A percentile compares a stretch with the other conserved stretches of the same genome.
Evolutionary conservation across 2,797 vertebrate genomes (phyloP).

Genomic region (Menidia menidia): DNA sequence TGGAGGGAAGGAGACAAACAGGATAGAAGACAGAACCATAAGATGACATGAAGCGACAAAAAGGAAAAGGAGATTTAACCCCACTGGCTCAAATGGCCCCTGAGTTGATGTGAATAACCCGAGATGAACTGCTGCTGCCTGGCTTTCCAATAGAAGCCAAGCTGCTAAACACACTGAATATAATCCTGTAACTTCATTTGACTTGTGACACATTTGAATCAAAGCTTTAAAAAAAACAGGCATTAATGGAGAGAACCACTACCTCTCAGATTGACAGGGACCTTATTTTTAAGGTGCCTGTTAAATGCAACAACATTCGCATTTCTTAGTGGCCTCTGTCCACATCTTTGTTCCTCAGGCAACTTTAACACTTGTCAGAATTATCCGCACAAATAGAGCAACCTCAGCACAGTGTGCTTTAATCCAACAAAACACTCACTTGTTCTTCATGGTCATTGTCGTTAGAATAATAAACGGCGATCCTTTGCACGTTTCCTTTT

Average conservation of each 20-base stretch:
- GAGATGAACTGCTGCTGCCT: constrained; percentile 10
- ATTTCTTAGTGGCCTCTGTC: too few relatives aligned
- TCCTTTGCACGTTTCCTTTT: neutral
- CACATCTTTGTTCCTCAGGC: too few relatives aligned
- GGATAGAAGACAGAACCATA: constrained; percentile 51
- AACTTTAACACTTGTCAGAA: neutral
- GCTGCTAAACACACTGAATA: too few relatives aligned
- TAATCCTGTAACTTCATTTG: neutral
- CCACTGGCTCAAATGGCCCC: constrained; percentile 24
- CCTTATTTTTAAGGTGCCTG: too few relatives aligned
- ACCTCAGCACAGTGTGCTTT: neutral
- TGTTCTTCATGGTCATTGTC: neutral
- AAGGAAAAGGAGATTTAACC: constrained; percentile 30
- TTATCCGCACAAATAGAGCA: neutral
- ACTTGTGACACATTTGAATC: neutral
- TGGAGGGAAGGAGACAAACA: constrained; percentile 71
- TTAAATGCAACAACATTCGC: too few relatives aligned
- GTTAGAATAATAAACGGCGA: neutral
- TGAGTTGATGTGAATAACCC: neutral
- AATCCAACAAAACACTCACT: neutral
- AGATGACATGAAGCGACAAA: constrained; percentile 54
- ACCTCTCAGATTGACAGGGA: too few relatives aligned
- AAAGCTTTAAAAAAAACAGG: neutral
- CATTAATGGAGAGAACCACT: neutral
- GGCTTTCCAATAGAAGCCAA: neutral